A percentile compares a stretch with the other conserved stretches of the same genome.
Conservation (phyloP, 1,140 invertebrate genomes). For the Ladona fulva region DNA sequence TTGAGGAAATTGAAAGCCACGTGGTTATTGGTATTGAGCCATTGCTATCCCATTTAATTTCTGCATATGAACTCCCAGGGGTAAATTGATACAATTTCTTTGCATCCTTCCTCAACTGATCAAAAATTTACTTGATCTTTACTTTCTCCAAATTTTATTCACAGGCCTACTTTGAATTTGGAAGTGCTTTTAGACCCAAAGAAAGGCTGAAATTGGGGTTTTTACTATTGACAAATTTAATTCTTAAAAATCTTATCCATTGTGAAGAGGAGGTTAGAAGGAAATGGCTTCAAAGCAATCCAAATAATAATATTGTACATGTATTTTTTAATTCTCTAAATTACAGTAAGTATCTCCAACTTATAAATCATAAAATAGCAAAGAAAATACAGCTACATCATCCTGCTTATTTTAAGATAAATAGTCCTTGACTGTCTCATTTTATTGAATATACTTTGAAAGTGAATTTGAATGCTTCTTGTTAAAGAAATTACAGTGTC, state of each 20-base stretch:
- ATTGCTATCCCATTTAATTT: constrained; percentile 12
- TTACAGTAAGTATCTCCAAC: constrained; percentile 20
- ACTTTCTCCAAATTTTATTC: no score
- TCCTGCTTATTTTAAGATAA: no score
- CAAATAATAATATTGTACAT: neutral
- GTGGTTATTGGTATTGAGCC: constrained; percentile 16
- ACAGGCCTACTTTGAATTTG: no score
- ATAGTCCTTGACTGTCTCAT: no score
- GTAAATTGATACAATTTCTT: no score
- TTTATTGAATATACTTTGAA: no score
- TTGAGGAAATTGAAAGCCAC: constrained; percentile 13
- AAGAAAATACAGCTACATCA: no score
- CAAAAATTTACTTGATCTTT: no score
- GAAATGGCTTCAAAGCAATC: constrained; percentile 11
- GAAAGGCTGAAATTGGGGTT: neutral
- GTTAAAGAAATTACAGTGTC: no score
- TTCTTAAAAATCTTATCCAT: constrained; percentile 19
- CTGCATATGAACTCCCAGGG: neutral
- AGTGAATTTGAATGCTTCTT: no score
- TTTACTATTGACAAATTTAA: constrained; percentile 12
- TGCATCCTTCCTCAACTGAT: no score
- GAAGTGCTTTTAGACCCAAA: neutral
- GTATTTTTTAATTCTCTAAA: constrained; percentile 13
- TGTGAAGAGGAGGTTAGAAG: constrained; percentile 3
- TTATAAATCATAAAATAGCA: no score